phyloP scores from a whole-genome alignment of 2,113 vertebrate genomes.

The Sterrhoptilus dennistouni region DNA sequence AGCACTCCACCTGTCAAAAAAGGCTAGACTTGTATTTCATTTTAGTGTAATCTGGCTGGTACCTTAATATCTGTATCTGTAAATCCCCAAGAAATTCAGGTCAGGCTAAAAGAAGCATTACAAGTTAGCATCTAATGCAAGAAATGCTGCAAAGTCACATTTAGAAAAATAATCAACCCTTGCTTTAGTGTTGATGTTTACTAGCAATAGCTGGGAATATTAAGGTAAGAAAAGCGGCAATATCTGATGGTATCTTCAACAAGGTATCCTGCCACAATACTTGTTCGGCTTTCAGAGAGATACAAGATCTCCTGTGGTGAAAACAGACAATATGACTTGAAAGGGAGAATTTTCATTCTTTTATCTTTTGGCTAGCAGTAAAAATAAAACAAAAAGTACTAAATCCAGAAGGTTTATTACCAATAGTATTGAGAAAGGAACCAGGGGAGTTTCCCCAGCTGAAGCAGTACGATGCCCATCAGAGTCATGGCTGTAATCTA shows the following conservation, averaged over 20 bases:
- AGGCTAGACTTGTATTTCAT: background rate
- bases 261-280: background rate
- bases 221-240: background rate
- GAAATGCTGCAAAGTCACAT: background rate
- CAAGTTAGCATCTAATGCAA: background rate
- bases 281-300: background rate
- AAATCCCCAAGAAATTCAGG: conserved; percentile 35
- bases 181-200: background rate
- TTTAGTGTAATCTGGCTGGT: conserved; percentile 11
- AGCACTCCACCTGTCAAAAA: conserved; percentile 34
- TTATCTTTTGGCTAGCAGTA: background rate
- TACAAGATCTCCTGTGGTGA: background rate
- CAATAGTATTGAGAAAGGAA: background rate
- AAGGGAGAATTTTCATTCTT: background rate
- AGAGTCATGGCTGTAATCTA: background rate
- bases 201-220: background rate
- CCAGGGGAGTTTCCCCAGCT: background rate
- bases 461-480: background rate
- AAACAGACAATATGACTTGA: background rate
- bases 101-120: background rate
- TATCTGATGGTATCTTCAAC: background rate
- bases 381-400: background rate
- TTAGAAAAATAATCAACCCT: background rate
- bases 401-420: background rate
- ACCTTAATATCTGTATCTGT: background rate